Evolutionary conservation across 2,888 invertebrate species (phyloP), one percentile per base, ranked within the genome.

Genomic region (Teleogryllus oceanicus): DNA sequence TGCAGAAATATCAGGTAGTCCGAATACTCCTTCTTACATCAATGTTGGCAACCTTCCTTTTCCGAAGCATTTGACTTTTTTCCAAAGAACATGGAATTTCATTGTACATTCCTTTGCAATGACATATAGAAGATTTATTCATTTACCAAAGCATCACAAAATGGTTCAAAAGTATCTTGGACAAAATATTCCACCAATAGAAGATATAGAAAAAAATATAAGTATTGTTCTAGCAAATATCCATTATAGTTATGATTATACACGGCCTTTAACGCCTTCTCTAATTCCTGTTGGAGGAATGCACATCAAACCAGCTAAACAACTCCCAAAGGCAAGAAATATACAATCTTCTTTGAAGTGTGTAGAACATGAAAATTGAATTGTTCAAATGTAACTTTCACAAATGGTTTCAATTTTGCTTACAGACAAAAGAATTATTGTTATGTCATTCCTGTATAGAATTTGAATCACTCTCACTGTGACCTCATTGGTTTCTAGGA

Each of bases 201-300:
- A 88, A 88, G 84, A 89, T 88, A 83, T 89, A 82, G 89, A 89
- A 24, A 88, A 88, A 84, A 86, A 85, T 78, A 81, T 87, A n/a
- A 86, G 87, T 76, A 84, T 89, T 85, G 75, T 88, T 21, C 86
- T 89, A 81, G 75, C 88, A 2, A 89, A 89, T 81, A 83, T 84
- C 2, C 85, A 89, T 84, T 83, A 83, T 77, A 81, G 83, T 4
- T 51, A 84, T 11, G 83, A 83, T 50, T 83, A 83, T 79, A 86
- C 87, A 0, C 84, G 86, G 20, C 88, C 89, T 2, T 83, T 87
- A 11, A 85, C 88, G 10, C 87, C 88, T 0, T 85, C 85, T 81
- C 84, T 88, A 13, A 82, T 89, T 8, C 86, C 86, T 78, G 85
- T 88, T 79, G 88, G 88, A 50, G 88, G 88, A n/a, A 84, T 87